Evolutionary conservation across 1,140 invertebrate genomes (phyloP).

Genomic region (Oryctes rhinoceros): DNA sequence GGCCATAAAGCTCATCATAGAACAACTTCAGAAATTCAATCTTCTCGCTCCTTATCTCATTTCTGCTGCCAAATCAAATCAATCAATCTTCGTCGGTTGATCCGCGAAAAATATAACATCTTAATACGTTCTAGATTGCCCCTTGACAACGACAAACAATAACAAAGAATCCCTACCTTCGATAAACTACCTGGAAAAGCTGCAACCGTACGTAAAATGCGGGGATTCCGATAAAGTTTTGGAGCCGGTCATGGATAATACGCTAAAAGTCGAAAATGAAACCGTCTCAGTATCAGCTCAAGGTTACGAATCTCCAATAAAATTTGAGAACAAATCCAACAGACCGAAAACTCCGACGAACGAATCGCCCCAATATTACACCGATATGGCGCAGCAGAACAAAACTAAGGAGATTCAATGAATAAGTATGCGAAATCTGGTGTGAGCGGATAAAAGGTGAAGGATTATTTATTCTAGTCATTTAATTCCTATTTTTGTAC

Average conservation of each 20-base stretch:
- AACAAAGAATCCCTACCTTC: conserved; percentile 38
- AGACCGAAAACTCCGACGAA: conserved; percentile 58
- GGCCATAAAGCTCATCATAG: too few relatives aligned
- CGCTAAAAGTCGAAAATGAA: conserved; percentile 47
- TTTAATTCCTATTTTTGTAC: conserved; percentile 36
- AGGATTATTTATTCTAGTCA: neutral
- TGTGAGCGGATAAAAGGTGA: neutral
- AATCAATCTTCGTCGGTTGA: too few relatives aligned
- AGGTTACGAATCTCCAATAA: conserved; percentile 65
- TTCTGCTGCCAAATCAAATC: too few relatives aligned
- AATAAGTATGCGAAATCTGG: neutral
- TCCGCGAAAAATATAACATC: neutral
- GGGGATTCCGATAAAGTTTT: conserved; percentile 63
- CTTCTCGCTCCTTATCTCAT: too few relatives aligned
- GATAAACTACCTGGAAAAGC: conserved; percentile 57
- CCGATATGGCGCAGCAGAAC: conserved; percentile 61
- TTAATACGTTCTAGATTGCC: conserved; percentile 16
- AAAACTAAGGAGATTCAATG: neutral
- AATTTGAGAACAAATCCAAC: conserved; percentile 57
- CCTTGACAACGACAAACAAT: conserved; percentile 41
- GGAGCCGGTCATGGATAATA: conserved; percentile 54
- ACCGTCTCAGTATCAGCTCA: conserved; percentile 50
- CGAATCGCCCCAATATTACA: conserved; percentile 63
- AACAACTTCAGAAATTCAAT: too few relatives aligned
- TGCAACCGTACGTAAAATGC: conserved; percentile 58